These are phyloP conservation scores for Spatula versicolor DNA, from an alignment of 2,797 vertebrate species.

Conservation along the genomic window DNA sequence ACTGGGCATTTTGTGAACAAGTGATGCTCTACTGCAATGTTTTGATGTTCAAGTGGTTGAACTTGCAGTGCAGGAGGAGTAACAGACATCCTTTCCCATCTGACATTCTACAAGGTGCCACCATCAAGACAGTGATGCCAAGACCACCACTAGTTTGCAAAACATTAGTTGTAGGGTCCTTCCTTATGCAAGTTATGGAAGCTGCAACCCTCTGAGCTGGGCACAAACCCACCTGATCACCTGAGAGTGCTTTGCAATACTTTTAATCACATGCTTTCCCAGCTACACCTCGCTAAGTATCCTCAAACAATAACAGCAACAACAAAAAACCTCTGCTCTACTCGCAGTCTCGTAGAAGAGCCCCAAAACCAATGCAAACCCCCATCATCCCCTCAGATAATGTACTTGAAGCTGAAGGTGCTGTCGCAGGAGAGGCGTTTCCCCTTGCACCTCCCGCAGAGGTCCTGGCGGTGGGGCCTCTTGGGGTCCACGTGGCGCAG, in stretches of 20 bases:
- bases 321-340: background rate
- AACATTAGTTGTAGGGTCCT: background rate
- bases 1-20: background rate
- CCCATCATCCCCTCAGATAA: constrained; percentile 81
- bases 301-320: background rate
- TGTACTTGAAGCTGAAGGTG: constrained; percentile 99
- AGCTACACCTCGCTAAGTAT: background rate
- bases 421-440: constrained; percentile 96
- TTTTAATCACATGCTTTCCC: constrained; percentile 57
- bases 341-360: background rate
- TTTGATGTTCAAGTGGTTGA: background rate
- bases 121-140: background rate
- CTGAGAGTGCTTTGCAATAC: background rate
- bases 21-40: background rate
- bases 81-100: background rate
- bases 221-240: background rate
- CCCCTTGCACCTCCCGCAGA: constrained; percentile 97
- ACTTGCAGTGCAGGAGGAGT: background rate
- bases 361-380: background rate
- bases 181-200: background rate
- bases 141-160: background rate
- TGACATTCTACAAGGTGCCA: background rate
- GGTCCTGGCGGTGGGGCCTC: constrained; percentile 94
- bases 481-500: constrained; percentile 95
- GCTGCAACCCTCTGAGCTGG: background rate